These are phyloP conservation scores for Cecropterus lyciades DNA, from an alignment of 1,140 invertebrate genomes.

Conservation along the genomic window DNA sequence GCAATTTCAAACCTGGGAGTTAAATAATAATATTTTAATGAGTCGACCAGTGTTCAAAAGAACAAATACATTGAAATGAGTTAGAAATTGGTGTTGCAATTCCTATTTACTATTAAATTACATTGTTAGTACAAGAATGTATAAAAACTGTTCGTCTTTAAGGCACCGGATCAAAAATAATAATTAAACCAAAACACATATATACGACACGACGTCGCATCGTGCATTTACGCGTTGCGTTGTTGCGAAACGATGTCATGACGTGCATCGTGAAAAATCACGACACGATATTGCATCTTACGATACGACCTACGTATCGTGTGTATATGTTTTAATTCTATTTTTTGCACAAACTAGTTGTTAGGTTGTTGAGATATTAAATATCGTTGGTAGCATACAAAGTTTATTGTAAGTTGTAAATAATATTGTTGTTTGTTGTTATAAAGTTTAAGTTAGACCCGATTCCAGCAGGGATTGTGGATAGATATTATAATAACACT, in stretches of 20 bases:
- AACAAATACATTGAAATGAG: too few relatives aligned
- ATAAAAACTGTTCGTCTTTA: constrained; percentile 1
- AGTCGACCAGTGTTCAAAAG: neutral
- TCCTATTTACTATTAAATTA: neutral
- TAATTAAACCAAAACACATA: neutral
- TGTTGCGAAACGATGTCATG: too few relatives aligned
- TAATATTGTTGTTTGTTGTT: constrained; percentile 70
- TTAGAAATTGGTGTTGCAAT: too few relatives aligned
- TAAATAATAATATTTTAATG: neutral
- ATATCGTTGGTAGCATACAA: constrained; percentile 57
- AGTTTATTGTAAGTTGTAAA: constrained; percentile 75
- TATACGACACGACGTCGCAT: too few relatives aligned
- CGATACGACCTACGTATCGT: too few relatives aligned
- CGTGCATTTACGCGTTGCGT: too few relatives aligned
- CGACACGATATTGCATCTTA: too few relatives aligned
- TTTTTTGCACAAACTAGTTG: constrained; percentile 45
- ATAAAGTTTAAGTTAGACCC: constrained; percentile 42
- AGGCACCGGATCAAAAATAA: constrained; percentile 15
- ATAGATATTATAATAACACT: constrained; percentile 46
- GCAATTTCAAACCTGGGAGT: neutral
- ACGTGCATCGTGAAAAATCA: too few relatives aligned
- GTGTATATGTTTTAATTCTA: neutral
- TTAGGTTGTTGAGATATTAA: constrained; percentile 54
- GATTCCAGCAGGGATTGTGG: constrained; percentile 33
- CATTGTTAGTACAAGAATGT: constrained; percentile 6